Evolutionary conservation across 2,797 vertebrate species (phyloP), one percentile per base, ranked within the genome.

Genomic region (Botia almorhae): DNA sequence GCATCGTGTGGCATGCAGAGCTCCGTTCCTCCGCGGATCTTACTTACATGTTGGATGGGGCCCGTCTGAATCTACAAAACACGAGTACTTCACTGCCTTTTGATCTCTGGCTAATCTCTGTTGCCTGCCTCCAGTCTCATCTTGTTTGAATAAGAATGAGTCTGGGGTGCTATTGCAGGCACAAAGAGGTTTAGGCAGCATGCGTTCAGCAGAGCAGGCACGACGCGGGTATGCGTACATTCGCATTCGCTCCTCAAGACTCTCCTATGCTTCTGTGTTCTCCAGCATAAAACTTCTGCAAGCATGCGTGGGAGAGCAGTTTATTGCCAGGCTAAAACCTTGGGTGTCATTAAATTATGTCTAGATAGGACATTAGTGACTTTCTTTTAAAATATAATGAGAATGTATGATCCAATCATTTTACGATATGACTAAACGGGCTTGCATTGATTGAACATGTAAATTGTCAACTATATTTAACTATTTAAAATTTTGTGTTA

Each of bases 51-150:
- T 36, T 68, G 48, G 68, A 71, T 76, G 63, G 83, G 89, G 86
- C 89, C 88, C 76, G 86, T 89, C 90, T 91, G 89, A 91, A 91
- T 89, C 92, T 90, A 93, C 92, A 91, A 93, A 93, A 94, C 91
- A 92, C 82, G 80, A 91, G 90, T 83, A 86, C 89, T 90, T 69
- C 90, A 88, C 89, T 85, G 89, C 89, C 91, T 90, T 93, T 94
- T 93, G 92, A 94, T 93, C 92, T 94, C 88, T 81, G 82, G 91
- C 91, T 94, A 92, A 94, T 95, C 92, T 94, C 90, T 90, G 91
- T 92, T 91, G 91, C 91, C 92, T 93, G 91, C 90, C 89, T 93
- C 92, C 92, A 91, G 91, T 93, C 91, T 92, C 92, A 93, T 94
- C 91, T 88, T 88, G 92, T 93, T 92, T 93, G 92, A 93, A 93